phyloP scores from a whole-genome alignment of 2,113 vertebrate species.

The Leptodactylus fuscus region DNA sequence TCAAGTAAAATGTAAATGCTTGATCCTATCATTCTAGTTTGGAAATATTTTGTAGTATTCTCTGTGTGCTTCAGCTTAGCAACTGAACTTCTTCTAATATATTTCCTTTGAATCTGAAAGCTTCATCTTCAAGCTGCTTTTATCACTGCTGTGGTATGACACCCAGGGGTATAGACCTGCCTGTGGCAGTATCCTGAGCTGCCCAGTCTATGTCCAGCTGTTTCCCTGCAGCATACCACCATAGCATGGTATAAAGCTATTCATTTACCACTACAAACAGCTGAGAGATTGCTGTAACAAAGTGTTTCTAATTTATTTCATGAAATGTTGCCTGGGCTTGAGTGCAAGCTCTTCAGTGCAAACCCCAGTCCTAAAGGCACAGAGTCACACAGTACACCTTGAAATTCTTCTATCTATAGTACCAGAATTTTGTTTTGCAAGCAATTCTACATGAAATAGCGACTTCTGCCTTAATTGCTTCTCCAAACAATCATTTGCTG shows the following conservation, averaged over 20 bases:
- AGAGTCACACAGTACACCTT: not conserved
- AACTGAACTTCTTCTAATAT: not conserved
- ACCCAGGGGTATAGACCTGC: not conserved
- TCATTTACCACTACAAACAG: not conserved
- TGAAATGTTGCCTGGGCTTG: not conserved
- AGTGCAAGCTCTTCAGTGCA: not conserved
- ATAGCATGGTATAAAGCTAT: not conserved
- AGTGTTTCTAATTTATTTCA: not conserved
- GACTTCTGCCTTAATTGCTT: slow-evolving; percentile 2
- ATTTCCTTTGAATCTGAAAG: not conserved
- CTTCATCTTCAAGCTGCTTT: not conserved
- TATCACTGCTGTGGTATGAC: not conserved
- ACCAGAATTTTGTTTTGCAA: not conserved
- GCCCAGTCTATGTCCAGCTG: not conserved
- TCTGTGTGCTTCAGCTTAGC: not conserved
- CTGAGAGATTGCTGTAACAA: not conserved
- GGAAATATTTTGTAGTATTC: not conserved
- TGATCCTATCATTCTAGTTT: too few relatives aligned
- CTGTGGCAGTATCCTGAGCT: not conserved
- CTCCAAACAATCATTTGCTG: not conserved
- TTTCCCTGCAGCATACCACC: not conserved
- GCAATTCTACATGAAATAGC: not conserved
- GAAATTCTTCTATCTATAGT: not conserved
- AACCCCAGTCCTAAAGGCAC: not conserved
- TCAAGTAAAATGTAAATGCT: too few relatives aligned